Evolutionary conservation across 2,113 vertebrate genomes (phyloP).

Genomic region (Clarias gariepinus): DNA sequence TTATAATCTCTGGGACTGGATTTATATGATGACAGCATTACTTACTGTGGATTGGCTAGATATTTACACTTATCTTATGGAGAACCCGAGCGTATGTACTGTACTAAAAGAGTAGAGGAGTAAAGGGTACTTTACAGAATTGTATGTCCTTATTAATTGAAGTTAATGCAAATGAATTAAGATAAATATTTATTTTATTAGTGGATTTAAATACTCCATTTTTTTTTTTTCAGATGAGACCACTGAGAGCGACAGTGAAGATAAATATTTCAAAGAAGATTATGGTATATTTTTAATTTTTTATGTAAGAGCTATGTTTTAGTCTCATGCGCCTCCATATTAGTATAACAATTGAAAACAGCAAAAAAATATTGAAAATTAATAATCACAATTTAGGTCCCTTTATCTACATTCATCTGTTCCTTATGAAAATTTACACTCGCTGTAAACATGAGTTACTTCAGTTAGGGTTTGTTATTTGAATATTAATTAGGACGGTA

Average conservation of each 20-base stretch:
- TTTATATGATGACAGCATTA: no score
- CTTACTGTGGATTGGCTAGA: no score
- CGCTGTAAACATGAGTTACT: no score
- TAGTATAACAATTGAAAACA: background rate
- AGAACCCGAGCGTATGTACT: no score
- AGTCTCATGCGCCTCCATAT: background rate
- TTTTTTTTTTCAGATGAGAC: background rate
- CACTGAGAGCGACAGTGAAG: constrained; percentile 21
- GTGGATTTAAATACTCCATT: background rate
- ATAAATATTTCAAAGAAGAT: constrained; percentile 29
- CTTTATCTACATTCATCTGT: background rate
- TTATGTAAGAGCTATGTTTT: background rate
- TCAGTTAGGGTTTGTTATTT: no score
- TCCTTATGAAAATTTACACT: background rate
- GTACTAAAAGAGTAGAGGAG: no score
- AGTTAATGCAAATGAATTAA: background rate
- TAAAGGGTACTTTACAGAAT: no score
- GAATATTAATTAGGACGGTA: no score
- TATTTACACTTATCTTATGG: no score
- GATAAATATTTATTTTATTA: background rate
- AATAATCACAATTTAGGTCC: no score
- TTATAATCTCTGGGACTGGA: no score
- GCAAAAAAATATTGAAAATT: background rate
- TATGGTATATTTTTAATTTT: background rate
- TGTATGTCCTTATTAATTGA: background rate